A percentile compares a stretch with the other conserved stretches of the same genome.
Conservation (phyloP, 2,888 invertebrate species). For the Lochmaea capreae region DNA sequence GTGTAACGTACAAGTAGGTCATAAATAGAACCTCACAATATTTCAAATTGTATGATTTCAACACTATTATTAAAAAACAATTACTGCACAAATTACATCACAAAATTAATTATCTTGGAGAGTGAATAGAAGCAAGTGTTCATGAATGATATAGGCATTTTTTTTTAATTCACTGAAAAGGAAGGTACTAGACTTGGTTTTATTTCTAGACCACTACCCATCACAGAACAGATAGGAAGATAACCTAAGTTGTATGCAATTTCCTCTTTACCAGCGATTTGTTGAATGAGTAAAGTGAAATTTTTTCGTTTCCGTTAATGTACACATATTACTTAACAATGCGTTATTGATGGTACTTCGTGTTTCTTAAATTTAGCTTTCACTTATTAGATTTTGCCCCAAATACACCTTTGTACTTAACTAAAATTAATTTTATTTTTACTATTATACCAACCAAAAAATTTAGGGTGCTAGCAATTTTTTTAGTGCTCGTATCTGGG, state of each 20-base stretch:
- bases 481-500: too few species aligned
- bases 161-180: conserved; percentile 24
- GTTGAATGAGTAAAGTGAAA: conserved; percentile 17
- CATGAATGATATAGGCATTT: conserved; percentile 29
- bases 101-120: conserved; percentile 5
- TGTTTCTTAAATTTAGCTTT: conserved; percentile 8
- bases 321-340: background rate
- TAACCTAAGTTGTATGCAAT: conserved; percentile 45
- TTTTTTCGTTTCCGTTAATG: conserved; percentile 16
- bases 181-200: conserved; percentile 27
- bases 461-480: too few species aligned
- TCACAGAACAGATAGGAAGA: conserved; percentile 46
- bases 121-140: conserved; percentile 11
- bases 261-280: conserved; percentile 16
- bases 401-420: background rate
- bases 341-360: background rate
- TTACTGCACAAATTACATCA: conserved; percentile 11
- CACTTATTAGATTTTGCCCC: background rate
- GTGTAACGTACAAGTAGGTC: too few species aligned
- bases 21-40: too few species aligned
- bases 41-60: too few species aligned
- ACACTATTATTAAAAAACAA: background rate
- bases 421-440: too few species aligned
- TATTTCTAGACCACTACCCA: conserved; percentile 50
- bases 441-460: too few species aligned